A percentile compares a stretch with the other conserved stretches of the same genome.
Evolutionary conservation across 2,113 vertebrate genomes (phyloP).

Genomic region (Prunella himalayana): DNA sequence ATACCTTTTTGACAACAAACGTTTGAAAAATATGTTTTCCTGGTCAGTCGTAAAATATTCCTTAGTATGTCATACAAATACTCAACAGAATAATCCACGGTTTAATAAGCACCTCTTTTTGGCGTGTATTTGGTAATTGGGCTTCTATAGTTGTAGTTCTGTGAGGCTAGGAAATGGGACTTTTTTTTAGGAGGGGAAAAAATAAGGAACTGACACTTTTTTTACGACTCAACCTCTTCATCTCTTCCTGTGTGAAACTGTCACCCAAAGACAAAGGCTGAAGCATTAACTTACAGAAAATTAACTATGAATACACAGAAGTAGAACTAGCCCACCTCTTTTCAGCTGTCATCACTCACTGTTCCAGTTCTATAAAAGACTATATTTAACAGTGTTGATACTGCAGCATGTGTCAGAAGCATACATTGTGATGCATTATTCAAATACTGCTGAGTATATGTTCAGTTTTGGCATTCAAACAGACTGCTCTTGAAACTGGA

Average conservation of each 20-base stretch:
- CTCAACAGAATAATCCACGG: too few relatives aligned
- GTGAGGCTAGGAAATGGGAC: not conserved
- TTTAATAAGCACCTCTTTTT: not conserved
- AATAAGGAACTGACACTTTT: not conserved
- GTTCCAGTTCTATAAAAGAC: constrained; percentile 55
- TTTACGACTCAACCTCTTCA: not conserved
- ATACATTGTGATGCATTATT: constrained; percentile 65
- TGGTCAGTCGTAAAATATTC: not conserved
- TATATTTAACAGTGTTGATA: constrained; percentile 65
- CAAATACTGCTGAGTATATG: constrained; percentile 55
- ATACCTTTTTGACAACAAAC: not conserved
- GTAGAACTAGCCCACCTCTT: constrained; percentile 52
- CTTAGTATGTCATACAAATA: accelerated
- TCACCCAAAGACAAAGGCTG: constrained; percentile 11
- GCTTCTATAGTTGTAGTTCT: not conserved
- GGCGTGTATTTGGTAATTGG: not conserved
- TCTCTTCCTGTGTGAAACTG: constrained; percentile 19
- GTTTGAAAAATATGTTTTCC: not conserved
- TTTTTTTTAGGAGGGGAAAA: not conserved
- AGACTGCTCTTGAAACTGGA: constrained; percentile 23
- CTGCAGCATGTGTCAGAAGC: constrained; percentile 64
- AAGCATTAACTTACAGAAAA: constrained; percentile 23
- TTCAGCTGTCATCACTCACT: constrained; percentile 60
- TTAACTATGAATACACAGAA: constrained; percentile 32
- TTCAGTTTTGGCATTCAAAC: constrained; percentile 21